These are phyloP conservation scores for Atta colombica DNA, from an alignment of 1,140 invertebrate species.

Conservation along the genomic window DNA sequence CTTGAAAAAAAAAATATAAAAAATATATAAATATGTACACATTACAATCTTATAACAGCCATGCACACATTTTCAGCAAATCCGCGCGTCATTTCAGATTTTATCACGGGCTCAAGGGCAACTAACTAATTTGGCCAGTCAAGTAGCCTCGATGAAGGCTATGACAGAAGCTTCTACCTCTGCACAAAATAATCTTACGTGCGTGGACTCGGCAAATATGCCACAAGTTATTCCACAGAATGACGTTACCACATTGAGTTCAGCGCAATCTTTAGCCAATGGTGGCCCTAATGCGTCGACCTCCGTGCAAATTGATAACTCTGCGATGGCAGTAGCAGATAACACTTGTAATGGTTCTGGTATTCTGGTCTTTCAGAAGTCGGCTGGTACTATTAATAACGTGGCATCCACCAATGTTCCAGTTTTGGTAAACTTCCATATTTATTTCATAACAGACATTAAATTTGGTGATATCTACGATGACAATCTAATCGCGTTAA, in stretches of 20 bases:
- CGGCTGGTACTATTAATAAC: slow-evolving; percentile 79
- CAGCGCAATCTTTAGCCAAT: slow-evolving; percentile 80
- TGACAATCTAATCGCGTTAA: background rate
- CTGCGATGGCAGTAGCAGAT: slow-evolving; percentile 80
- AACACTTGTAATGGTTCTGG: slow-evolving; percentile 87
- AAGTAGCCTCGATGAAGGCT: slow-evolving; percentile 80
- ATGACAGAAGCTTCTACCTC: slow-evolving; percentile 79
- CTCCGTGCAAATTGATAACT: slow-evolving; percentile 82
- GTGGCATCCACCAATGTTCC: slow-evolving; percentile 86
- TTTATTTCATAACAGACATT: background rate
- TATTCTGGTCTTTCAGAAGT: slow-evolving; percentile 87
- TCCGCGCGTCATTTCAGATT: slow-evolving; percentile 76
- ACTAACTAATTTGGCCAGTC: slow-evolving; percentile 80
- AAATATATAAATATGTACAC: background rate
- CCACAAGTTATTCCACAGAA: slow-evolving; percentile 77
- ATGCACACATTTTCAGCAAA: slow-evolving; percentile 43
- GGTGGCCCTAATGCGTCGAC: slow-evolving; percentile 76
- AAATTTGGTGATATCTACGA: background rate
- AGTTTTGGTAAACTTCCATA: slow-evolving; percentile 85
- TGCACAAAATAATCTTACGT: slow-evolving; percentile 78
- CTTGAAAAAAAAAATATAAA: slow-evolving; percentile 52
- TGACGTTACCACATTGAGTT: slow-evolving; percentile 76
- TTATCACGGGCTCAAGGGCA: slow-evolving; percentile 84
- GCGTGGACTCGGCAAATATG: slow-evolving; percentile 78
- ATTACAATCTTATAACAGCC: background rate